These are phyloP conservation scores for Neolamprologus brichardi DNA, from an alignment of 2,113 vertebrate species.

Conservation along the genomic window DNA sequence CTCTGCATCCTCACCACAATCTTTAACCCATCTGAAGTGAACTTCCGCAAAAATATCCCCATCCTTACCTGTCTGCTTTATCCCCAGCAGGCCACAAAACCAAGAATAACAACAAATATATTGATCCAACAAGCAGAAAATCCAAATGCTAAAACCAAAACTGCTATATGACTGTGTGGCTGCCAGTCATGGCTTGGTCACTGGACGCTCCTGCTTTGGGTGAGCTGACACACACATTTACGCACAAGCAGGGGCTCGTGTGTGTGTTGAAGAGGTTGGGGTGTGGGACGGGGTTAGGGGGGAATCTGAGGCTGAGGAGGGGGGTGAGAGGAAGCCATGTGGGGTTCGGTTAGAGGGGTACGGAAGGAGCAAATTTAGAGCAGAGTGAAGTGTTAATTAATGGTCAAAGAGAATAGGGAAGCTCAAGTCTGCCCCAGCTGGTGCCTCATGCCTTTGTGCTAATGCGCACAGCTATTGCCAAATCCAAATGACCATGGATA, in stretches of 20 bases:
- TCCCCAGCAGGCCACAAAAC: neutral
- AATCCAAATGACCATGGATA: neutral
- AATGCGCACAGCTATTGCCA: neutral
- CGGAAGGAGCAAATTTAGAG: constrained; percentile 36
- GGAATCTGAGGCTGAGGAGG: constrained; percentile 36
- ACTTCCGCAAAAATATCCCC: neutral
- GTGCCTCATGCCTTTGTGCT: neutral
- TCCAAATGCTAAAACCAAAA: constrained; percentile 7
- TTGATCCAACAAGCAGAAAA: constrained; percentile 29
- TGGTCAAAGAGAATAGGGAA: neutral
- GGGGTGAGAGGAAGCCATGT: neutral
- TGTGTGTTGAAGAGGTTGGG: neutral
- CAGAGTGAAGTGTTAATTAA: constrained; percentile 1
- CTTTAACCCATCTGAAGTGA: neutral
- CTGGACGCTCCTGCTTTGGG: neutral
- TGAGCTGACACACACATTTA: constrained; percentile 37
- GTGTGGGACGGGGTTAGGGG: constrained; percentile 20
- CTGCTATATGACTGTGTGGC: neutral
- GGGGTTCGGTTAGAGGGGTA: neutral
- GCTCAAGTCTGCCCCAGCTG: neutral
- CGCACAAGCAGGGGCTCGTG: constrained; percentile 4
- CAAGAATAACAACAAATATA: neutral
- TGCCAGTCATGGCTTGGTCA: constrained; percentile 28
- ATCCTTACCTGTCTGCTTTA: constrained; percentile 39
- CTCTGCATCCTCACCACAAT: neutral